These are phyloP conservation scores for Eulemur mongoz DNA, from an alignment of 2,797 vertebrate genomes.

Conservation along the genomic window DNA sequence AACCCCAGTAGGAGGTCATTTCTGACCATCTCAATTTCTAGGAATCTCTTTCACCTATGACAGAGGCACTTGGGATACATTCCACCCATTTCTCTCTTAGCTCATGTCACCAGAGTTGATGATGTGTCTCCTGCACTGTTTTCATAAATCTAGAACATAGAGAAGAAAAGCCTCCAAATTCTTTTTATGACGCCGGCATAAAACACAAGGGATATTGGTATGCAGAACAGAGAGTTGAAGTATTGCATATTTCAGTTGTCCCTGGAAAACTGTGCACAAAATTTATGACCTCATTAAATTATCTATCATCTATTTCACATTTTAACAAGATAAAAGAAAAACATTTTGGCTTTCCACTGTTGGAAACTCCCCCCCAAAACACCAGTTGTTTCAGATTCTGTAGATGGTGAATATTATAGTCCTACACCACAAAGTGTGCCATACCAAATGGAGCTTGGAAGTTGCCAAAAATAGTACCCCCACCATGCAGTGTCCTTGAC, in stretches of 20 bases:
- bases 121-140: not conserved
- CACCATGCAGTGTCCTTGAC: too few relatives aligned
- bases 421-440: not conserved
- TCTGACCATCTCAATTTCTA: not conserved
- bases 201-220: not conserved
- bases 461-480: not conserved
- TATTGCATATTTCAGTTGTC: not conserved
- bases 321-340: not conserved
- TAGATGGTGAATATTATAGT: not conserved
- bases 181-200: not conserved
- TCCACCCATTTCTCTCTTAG: not conserved
- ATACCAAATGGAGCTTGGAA: too few relatives aligned
- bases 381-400: not conserved
- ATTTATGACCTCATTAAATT: not conserved
- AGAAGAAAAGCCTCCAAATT: not conserved
- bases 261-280: not conserved
- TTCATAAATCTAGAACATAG: not conserved
- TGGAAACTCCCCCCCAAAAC: not conserved
- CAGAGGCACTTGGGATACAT: not conserved
- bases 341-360: not conserved
- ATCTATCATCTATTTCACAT: not conserved
- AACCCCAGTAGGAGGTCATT: not conserved
- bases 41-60: not conserved
- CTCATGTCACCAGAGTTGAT: not conserved
- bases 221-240: not conserved